These are phyloP conservation scores for Hormaphis cornu DNA, from an alignment of 1,140 invertebrate genomes.

Conservation along the genomic window DNA sequence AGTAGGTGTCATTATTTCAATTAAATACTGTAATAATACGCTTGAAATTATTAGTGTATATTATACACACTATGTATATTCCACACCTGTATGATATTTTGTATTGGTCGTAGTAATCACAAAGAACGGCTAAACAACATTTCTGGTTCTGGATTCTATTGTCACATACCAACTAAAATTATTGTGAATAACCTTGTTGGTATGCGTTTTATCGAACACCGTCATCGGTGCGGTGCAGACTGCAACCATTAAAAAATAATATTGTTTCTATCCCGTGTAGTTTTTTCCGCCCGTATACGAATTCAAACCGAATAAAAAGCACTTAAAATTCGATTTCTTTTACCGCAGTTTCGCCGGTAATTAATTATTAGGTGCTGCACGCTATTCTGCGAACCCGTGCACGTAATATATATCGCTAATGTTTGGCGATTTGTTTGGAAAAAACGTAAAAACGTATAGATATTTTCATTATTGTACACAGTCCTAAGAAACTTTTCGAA, in stretches of 20 bases:
- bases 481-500: no score
- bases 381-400: no score
- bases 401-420: background rate
- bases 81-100: background rate
- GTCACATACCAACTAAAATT: conserved; percentile 23
- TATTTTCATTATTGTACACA: no score
- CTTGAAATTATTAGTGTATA: no score
- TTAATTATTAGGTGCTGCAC: no score
- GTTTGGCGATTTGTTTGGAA: background rate
- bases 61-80: background rate
- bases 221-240: conserved; percentile 1
- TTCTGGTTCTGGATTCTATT: conserved; percentile 23
- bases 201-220: conserved; percentile 23
- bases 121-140: conserved; percentile 5
- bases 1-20: no score
- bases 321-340: background rate
- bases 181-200: conserved; percentile 5
- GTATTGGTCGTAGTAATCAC: background rate
- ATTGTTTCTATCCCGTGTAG: no score
- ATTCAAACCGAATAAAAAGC: background rate
- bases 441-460: background rate
- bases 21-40: no score
- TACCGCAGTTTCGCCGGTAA: background rate
- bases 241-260: background rate
- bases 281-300: background rate